Evolutionary conservation across 1,140 invertebrate species (phyloP), one percentile per base, ranked within the genome.

Genomic region (Schmidtea mediterranea): DNA sequence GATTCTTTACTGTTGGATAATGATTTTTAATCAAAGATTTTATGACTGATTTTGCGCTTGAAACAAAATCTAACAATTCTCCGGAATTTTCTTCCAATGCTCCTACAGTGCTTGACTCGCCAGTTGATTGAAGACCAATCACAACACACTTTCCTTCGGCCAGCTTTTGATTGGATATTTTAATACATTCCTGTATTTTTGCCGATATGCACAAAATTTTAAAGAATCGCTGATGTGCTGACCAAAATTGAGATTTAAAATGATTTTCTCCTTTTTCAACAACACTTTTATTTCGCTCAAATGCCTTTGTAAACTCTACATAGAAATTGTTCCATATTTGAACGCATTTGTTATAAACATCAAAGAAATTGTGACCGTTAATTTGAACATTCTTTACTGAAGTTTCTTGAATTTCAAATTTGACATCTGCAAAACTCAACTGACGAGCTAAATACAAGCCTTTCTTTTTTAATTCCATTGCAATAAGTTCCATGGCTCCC

Each of bases 401-500:
- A 45, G 97, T 84, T 69, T 97, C 89, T 63, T 95, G 83, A 56
- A 98, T 87, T 67, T 80, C 79, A 63, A 98, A 97, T 32, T 76
- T 74, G 12, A 95, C 87, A 15, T 72, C 83, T 57, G 86, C 77
- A 63, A 98, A 98, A 60, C 86, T 94, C 2, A 98, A 72, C 65
- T 98, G 92, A 10, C 92, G 69, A 1, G 92, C 90, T 52, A 98
- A 90, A 62, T 98, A 98, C 77, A 92, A 87, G 49, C 92, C 90
- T 52, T 89, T 72, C 10, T 92, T 66, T 63, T 98, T 98, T 86
- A 98, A 94, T 64, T 98, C 92, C 87, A 97, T 97, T 0, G 92
- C 92, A 37, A 98, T 87, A 47, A 98, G 80, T 69, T 98, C 92
- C 92, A 98, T 98, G 52, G 87, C 90, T 49, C 90, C 92, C 32